Conservation (phyloP, 2,113 vertebrate species). For the Anoplopoma fimbria region DNA sequence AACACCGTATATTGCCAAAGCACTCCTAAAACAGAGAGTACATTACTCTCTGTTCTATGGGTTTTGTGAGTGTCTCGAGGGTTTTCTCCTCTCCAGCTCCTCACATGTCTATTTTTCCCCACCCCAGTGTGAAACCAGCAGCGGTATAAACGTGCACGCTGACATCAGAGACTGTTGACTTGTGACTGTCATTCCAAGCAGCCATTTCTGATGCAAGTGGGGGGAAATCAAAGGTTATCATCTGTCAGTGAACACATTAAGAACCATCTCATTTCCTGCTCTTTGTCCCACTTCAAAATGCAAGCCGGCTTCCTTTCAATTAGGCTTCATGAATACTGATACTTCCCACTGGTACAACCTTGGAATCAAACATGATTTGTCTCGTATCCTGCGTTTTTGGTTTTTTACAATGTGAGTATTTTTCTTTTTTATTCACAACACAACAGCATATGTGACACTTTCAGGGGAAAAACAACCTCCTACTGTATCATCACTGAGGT, state of each 20-base stretch:
- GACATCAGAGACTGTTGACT: conserved; percentile 70
- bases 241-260: conserved; percentile 67
- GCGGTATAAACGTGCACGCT: background rate
- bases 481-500: background rate
- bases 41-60: conserved; percentile 22
- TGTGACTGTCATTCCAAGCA: conserved; percentile 75
- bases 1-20: background rate
- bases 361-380: conserved; percentile 44
- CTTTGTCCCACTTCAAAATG: conserved; percentile 68
- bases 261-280: conserved; percentile 72
- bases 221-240: conserved; percentile 80
- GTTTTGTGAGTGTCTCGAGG: conserved; percentile 16
- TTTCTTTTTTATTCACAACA: conserved; percentile 35
- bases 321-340: conserved; percentile 71
- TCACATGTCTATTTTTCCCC: conserved; percentile 23
- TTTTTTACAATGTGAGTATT: conserved; percentile 8
- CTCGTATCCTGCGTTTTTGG: conserved; percentile 21
- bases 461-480: background rate
- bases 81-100: conserved; percentile 23
- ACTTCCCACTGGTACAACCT: conserved; percentile 33
- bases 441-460: background rate
- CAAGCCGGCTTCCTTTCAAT: conserved; percentile 74
- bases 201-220: conserved; percentile 73
- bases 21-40: conserved; percentile 31
- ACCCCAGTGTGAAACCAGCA: conserved; percentile 15